Percentiles rank a stretch among this genome's conserved stretches.
These are phyloP conservation scores for Clarias platycephalus DNA, from an alignment of 2,797 vertebrate species.

Conservation along the genomic window DNA sequence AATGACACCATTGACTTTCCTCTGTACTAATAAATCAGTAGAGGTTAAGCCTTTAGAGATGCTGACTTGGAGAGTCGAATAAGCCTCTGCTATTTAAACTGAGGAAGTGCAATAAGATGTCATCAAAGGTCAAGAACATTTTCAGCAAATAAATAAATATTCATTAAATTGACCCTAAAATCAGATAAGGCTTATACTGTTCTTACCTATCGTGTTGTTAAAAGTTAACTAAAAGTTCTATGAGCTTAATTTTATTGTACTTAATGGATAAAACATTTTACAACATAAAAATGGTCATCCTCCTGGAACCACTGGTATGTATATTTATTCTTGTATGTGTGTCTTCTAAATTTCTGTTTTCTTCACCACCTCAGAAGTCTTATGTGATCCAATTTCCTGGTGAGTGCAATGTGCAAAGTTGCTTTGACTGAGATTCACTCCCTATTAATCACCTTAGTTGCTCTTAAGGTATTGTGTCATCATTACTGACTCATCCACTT, in stretches of 20 bases:
- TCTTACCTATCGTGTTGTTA: slow-evolving; percentile 58
- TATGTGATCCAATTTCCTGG: slow-evolving; percentile 69
- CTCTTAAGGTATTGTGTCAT: slow-evolving; percentile 67
- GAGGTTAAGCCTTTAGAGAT: slow-evolving; percentile 48
- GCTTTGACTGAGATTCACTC: slow-evolving; percentile 63
- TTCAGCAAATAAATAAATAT: slow-evolving; percentile 70
- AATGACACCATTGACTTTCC: slow-evolving; percentile 7
- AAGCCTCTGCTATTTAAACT: slow-evolving; percentile 57
- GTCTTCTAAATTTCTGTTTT: background rate
- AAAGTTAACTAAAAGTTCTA: slow-evolving; percentile 60
- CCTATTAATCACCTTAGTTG: slow-evolving; percentile 54
- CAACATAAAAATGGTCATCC: background rate
- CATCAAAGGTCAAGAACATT: slow-evolving; percentile 57
- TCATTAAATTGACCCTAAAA: slow-evolving; percentile 67
- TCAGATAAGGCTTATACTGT: slow-evolving; percentile 67
- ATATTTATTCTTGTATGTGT: background rate
- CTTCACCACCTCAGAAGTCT: slow-evolving; percentile 11
- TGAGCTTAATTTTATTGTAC: slow-evolving; percentile 60
- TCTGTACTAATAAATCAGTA: slow-evolving; percentile 22
- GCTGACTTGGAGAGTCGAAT: slow-evolving; percentile 57
- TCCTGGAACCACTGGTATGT: background rate
- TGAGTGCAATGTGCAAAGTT: slow-evolving; percentile 62
- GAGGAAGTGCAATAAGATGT: slow-evolving; percentile 64
- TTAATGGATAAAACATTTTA: slow-evolving; percentile 65
- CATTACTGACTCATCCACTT: slow-evolving; percentile 69